Percentiles rank a stretch among this genome's conserved stretches.
phyloP scores from a whole-genome alignment of 2,888 invertebrate species.

The Seladonia tumulorum region DNA sequence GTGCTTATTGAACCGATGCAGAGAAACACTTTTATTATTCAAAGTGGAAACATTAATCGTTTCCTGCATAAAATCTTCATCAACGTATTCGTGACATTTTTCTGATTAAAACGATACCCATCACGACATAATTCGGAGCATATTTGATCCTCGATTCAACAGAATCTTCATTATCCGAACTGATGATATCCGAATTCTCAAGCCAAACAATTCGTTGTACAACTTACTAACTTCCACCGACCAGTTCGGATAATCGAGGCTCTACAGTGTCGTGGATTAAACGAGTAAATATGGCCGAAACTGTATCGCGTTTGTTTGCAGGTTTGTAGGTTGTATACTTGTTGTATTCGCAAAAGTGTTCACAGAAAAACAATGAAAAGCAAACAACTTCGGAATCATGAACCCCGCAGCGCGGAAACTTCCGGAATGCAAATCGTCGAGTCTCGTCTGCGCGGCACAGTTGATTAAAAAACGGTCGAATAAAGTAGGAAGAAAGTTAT shows the following conservation, averaged over 20 bases:
- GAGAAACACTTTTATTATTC: background rate
- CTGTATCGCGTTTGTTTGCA: too few relatives aligned
- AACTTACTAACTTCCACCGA: background rate
- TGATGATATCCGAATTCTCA: background rate
- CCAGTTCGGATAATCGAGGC: background rate
- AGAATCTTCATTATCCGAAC: background rate
- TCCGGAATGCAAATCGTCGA: background rate
- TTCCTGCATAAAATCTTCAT: background rate
- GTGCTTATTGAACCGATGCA: background rate
- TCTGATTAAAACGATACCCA: background rate
- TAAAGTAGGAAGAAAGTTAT: background rate
- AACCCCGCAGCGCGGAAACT: background rate
- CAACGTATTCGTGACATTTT: background rate
- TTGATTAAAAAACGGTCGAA: background rate
- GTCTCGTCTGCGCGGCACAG: background rate
- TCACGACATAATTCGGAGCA: background rate
- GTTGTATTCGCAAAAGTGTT: background rate
- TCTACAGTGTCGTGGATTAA: background rate
- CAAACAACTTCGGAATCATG: background rate
- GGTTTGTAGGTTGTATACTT: too few relatives aligned
- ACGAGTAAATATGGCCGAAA: background rate
- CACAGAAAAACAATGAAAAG: background rate
- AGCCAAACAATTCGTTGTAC: background rate
- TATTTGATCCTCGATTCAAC: background rate
- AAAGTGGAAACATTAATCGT: background rate